Base-by-base conservation (phyloP, 2,113 vertebrate genomes). In the Periophthalmodon schlosseri region DNA sequence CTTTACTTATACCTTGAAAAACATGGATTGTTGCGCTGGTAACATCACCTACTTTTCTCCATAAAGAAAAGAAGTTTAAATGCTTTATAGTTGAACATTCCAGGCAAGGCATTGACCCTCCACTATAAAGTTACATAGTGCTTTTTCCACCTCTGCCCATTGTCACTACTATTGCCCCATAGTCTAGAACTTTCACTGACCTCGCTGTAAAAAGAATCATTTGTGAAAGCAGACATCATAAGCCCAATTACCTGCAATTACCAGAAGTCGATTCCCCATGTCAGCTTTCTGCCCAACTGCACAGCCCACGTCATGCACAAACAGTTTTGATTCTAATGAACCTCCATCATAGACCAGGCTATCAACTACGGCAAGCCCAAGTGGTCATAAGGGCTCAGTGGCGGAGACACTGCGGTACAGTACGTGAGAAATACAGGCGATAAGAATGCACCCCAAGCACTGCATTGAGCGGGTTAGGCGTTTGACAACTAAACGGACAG, bases 231-330 rank as follows among this genome's bases (percentile, higher is more conserved):
- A 68, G 64, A 70, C 74, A 65, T 71, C 73, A 72, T 70, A 73
- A 71, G 50, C 33, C 36, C 18, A 54, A 73, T 81, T 77, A 77
- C 36, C 68, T 68, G 28, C 72, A 73, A 75, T 84, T 77, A 84
- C 28, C 24, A 7, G 1, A 4, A 36, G 82, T 77, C 69, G 33
- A 79, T 78, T 75, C 71, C 67, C 69, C 3, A 24, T 36, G 67
- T 76, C 50, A 64, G 33, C 44, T 24, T 52, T 65, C 36, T 61
- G 36, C 54, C 33, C 39, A 58, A 24, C 72, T 71, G 11, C 46
- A 28, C 28, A 36, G 77, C 64, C 73, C 80, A 28, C 49, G 77
- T 83, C 75, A 77, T 66, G 74, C 71, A 9, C 71, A 73, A 76
- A 73, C 82, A 60, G 46, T 67, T 87, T 82, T 69, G 69, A 82